These are phyloP conservation scores for Neodon shergylaensis DNA, from an alignment of 2,113 vertebrate species.

Conservation along the genomic window DNA sequence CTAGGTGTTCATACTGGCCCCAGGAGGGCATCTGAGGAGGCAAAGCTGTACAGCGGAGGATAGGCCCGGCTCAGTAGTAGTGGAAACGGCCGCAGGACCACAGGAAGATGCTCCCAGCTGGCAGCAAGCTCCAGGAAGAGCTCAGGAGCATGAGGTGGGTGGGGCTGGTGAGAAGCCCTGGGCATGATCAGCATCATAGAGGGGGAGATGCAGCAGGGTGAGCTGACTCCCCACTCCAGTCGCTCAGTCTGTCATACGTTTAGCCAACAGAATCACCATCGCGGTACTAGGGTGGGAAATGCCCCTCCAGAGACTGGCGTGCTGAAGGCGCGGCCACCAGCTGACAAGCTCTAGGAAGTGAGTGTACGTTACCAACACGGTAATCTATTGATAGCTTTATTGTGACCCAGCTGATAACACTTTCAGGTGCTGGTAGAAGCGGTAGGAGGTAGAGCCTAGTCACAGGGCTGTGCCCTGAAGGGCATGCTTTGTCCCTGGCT, in stretches of 20 bases:
- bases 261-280: not conserved
- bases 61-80: not conserved
- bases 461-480: not conserved
- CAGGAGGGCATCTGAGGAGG: not conserved
- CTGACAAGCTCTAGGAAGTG: not conserved
- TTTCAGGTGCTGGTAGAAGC: too few relatives aligned
- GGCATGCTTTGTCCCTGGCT: too few relatives aligned
- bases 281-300: not conserved
- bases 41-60: not conserved
- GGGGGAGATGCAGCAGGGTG: not conserved
- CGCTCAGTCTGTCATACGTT: not conserved
- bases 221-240: not conserved
- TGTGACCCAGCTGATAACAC: not conserved
- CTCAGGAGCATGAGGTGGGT: not conserved
- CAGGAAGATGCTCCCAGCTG: not conserved
- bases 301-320: not conserved
- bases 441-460: not conserved
- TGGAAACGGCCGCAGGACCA: fast-evolving
- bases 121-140: not conserved
- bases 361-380: not conserved
- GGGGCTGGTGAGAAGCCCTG: not conserved
- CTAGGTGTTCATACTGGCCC: not conserved
- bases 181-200: not conserved
- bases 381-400: not conserved
- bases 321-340: not conserved